Base-by-base conservation (phyloP, 2,888 invertebrate genomes). In the Bursaphelenchus okinawaensis region DNA sequence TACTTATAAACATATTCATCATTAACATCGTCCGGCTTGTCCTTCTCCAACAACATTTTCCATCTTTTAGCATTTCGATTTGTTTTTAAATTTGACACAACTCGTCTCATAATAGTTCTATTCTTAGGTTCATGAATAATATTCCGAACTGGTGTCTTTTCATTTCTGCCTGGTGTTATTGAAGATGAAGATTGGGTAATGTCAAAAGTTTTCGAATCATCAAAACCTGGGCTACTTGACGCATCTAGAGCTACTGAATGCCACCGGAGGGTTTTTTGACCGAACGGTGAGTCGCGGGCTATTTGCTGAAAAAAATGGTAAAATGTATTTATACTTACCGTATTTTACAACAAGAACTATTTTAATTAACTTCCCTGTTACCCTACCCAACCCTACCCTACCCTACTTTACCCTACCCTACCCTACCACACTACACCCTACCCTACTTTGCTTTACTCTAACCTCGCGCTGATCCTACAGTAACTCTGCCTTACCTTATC, bases 41-140 rank as follows among this genome's bases (percentile, higher is more conserved):
- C 40, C 8, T 59, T 67, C 19, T 71, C 74, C 23, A 69, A 9
- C 4, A 75, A 71, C 57, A 77, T 66, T 50, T 73, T 71, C 80
- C 80, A 80, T 50, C 80, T 70, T 16, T 73, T 62, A 61, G 77
- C 77, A 4, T 75, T 75, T 24, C 77, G 57, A 57, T 75, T 75
- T 51, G 72, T 71, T 62, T 73, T 74, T 73, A 79, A 73, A 65
- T 77, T 77, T 16, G 71, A 70, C 9, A 81, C 76, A 1, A 74
- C 76, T 52, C 76, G 56, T 40, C 74, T 61, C 31, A 71, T 64
- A 24, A 69, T 54, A 0, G 70, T 69, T 20, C 63, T 31, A 16
- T 50, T 69, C 7, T 59, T 55, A 9, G 69, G 71, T 20, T 69
- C 40, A 40, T 40, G 40, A n/a, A 40, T 40, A 4, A 40, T 40